phyloP scores from a whole-genome alignment of 2,888 invertebrate genomes.

The Fissipunctia ypsillon region DNA sequence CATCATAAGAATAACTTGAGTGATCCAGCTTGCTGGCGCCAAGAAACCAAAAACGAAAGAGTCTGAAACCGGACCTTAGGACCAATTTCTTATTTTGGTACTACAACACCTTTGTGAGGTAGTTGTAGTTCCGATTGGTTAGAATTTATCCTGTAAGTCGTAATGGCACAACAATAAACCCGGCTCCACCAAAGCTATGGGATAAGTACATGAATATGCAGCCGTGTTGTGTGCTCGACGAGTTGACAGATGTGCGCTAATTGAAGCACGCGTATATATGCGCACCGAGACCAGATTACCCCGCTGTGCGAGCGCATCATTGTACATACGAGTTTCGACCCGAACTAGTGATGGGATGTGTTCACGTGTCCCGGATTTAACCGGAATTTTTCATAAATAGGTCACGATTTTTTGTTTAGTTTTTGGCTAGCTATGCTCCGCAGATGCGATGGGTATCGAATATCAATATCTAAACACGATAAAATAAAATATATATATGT shows the following conservation, averaged over 20 bases:
- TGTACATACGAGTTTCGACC: not conserved
- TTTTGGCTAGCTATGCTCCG: too few relatives aligned
- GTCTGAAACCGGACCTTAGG: not conserved
- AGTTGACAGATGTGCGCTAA: slow-evolving; percentile 67
- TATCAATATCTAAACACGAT: too few relatives aligned
- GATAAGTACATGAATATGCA: slow-evolving; percentile 47
- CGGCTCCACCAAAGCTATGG: slow-evolving; percentile 9
- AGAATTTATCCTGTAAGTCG: not conserved
- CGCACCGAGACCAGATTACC: slow-evolving; percentile 25
- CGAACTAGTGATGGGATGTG: slow-evolving; percentile 50
- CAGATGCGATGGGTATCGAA: too few relatives aligned
- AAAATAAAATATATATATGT: too few relatives aligned
- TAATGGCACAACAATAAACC: slow-evolving; percentile 4
- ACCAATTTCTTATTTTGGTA: not conserved
- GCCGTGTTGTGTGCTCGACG: slow-evolving; percentile 42
- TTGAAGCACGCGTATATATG: slow-evolving; percentile 47
- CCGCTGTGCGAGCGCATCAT: slow-evolving; percentile 21
- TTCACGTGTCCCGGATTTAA: not conserved
- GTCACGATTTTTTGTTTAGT: not conserved
- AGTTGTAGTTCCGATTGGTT: not conserved
- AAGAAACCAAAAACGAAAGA: not conserved
- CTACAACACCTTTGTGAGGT: too few relatives aligned
- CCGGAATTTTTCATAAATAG: not conserved
- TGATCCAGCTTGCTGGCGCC: not conserved
- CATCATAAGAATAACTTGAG: not conserved